phyloP scores from a whole-genome alignment of 2,888 invertebrate genomes.

The Pimpla rufipes region DNA sequence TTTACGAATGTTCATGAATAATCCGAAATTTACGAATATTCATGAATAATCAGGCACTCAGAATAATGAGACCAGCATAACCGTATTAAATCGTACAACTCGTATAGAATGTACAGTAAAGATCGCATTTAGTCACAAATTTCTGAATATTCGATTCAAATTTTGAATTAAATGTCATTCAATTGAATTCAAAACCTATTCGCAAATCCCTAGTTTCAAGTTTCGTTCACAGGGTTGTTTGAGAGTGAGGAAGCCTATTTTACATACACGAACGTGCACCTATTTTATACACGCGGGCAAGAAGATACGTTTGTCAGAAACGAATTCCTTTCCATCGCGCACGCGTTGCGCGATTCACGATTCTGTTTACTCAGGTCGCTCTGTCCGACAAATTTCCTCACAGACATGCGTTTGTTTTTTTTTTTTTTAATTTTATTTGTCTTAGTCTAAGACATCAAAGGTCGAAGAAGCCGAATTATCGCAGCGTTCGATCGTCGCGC shows the following conservation, averaged over 20 bases:
- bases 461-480: conserved; percentile 15
- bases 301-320: neutral
- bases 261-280: conserved; percentile 5
- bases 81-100: too few species aligned
- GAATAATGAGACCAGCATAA: too few species aligned
- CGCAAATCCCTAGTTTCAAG: too few species aligned
- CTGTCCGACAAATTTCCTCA: neutral
- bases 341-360: conserved; percentile 1
- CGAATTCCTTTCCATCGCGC: conserved; percentile 1
- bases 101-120: too few species aligned
- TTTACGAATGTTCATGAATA: too few species aligned
- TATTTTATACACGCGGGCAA: conserved; percentile 4
- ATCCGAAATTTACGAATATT: too few species aligned
- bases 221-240: conserved; percentile 9
- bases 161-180: too few species aligned
- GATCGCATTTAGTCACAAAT: too few species aligned
- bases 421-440: neutral
- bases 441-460: neutral
- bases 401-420: conserved; percentile 8
- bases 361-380: neutral
- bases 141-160: too few species aligned
- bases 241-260: neutral
- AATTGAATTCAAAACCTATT: too few species aligned
- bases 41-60: too few species aligned
- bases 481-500: conserved; percentile 21